These are phyloP conservation scores for Terrapene triunguis DNA, from an alignment of 2,113 vertebrate genomes.

Conservation along the genomic window DNA sequence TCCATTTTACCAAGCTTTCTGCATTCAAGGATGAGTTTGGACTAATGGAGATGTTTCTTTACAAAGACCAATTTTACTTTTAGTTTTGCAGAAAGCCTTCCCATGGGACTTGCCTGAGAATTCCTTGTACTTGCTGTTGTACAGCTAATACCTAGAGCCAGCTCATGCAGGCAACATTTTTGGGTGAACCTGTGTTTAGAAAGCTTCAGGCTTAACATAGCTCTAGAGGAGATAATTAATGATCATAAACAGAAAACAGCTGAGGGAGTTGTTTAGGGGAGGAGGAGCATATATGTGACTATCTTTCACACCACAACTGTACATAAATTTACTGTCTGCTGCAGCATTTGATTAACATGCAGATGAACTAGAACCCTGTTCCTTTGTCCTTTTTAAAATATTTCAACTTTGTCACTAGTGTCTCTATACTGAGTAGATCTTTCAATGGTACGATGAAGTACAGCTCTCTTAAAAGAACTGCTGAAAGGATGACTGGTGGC, in stretches of 20 bases:
- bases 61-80: neutral
- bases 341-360: neutral
- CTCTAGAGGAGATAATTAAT: neutral
- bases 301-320: neutral
- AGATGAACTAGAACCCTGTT: neutral
- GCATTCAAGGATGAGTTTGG: neutral
- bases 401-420: neutral
- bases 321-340: neutral
- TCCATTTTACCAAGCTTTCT: neutral
- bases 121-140: neutral
- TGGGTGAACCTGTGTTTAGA: neutral
- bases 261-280: neutral
- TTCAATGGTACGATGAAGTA: neutral
- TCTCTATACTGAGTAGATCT: neutral
- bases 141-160: accelerated
- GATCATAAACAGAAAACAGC: neutral
- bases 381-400: neutral
- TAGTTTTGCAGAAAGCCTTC: neutral
- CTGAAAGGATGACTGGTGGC: neutral
- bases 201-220: neutral
- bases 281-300: neutral
- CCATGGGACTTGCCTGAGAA: neutral
- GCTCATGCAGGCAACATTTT: neutral
- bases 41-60: neutral
- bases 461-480: neutral